Evolutionary conservation across 2,797 vertebrate genomes (phyloP).

Genomic region (Sebastes nivosus): DNA sequence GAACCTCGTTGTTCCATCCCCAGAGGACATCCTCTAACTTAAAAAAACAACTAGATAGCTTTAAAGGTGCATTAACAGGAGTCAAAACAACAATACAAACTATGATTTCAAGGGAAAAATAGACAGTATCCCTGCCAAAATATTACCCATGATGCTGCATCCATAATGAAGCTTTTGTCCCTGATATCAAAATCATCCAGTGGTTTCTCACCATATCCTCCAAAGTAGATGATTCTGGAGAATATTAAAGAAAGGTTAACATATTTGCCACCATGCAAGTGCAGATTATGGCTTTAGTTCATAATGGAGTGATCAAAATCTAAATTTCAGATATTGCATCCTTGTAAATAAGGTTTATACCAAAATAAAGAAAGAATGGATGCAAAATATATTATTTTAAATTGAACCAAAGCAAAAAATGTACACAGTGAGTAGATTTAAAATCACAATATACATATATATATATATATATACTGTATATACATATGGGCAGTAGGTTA

Average conservation of each 20-base stretch:
- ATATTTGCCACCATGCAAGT: not conserved
- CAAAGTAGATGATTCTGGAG: constrained; percentile 92
- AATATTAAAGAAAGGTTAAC: constrained; percentile 7
- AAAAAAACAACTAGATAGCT: not conserved
- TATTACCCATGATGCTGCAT: constrained; percentile 93
- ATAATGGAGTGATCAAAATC: not conserved
- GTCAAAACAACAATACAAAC: too few species aligned
- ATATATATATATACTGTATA: too few species aligned
- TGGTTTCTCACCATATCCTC: constrained; percentile 93
- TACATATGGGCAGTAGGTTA: too few species aligned
- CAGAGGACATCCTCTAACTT: constrained; percentile 90
- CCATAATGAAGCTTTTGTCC: constrained; percentile 87
- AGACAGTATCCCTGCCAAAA: too few species aligned
- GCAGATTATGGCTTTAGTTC: not conserved
- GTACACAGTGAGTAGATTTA: too few species aligned
- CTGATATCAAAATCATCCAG: constrained; percentile 83
- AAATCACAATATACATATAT: too few species aligned
- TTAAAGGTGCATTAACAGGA: too few species aligned
- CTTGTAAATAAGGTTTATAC: too few species aligned
- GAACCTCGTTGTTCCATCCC: constrained; percentile 97
- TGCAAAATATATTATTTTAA: too few species aligned
- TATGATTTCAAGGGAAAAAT: too few species aligned
- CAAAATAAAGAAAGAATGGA: not conserved
- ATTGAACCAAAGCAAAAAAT: too few species aligned
- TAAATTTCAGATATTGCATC: not conserved